Percentiles rank a stretch among this genome's conserved stretches.
phyloP scores from a whole-genome alignment of 1,140 invertebrate genomes.

The Bradysia coprophila region DNA sequence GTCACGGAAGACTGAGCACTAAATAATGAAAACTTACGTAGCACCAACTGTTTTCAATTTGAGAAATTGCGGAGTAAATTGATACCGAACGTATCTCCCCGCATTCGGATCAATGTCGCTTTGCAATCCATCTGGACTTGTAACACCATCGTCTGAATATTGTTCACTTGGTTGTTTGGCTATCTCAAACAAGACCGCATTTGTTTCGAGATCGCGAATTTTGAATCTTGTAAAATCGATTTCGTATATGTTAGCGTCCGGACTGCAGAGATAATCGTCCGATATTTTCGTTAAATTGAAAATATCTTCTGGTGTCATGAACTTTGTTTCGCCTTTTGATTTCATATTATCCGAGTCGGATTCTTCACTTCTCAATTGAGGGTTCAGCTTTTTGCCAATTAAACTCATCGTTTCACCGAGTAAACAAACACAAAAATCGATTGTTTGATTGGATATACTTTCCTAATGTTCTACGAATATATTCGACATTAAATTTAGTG shows the following conservation, averaged over 20 bases:
- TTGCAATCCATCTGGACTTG: slow-evolving; percentile 43
- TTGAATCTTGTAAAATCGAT: slow-evolving; percentile 98
- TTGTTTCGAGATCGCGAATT: slow-evolving; percentile 87
- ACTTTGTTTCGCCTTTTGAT: slow-evolving; percentile 6
- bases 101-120: slow-evolving; percentile 69
- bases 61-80: slow-evolving; percentile 92
- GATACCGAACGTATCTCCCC: slow-evolving; percentile 90
- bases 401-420: slow-evolving; percentile 4
- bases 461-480: no score
- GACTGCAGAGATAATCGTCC: slow-evolving; percentile 72
- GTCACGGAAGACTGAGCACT: neutral
- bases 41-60: slow-evolving; percentile 90
- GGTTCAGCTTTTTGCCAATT: slow-evolving; percentile 4
- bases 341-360: neutral
- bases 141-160: slow-evolving; percentile 30
- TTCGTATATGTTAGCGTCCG: slow-evolving; percentile 90
- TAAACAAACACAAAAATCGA: no score
- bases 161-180: slow-evolving; percentile 65
- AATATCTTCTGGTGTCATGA: slow-evolving; percentile 41
- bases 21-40: slow-evolving; percentile 47
- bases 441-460: no score
- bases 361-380: neutral
- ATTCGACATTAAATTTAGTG: no score
- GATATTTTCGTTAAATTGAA: slow-evolving; percentile 37
- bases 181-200: slow-evolving; percentile 89